These are phyloP conservation scores for Himalopsyche japonica DNA, from an alignment of 2,888 invertebrate species.

Conservation along the genomic window DNA sequence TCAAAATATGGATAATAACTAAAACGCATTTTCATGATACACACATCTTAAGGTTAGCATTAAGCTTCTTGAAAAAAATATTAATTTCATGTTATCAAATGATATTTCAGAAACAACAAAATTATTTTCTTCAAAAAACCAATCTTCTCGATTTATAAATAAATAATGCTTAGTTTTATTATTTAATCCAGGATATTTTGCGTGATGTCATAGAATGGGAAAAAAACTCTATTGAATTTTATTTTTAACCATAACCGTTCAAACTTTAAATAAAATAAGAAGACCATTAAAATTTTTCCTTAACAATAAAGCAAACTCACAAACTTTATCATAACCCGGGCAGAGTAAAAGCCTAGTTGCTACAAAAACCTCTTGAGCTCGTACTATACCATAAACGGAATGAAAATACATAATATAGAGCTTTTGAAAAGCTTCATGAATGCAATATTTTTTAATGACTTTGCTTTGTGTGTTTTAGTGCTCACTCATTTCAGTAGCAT, in stretches of 20 bases:
- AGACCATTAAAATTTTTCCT: constrained; percentile 28
- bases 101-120: too few species aligned
- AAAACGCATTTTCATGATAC: too few species aligned
- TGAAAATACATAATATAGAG: constrained; percentile 27
- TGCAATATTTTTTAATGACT: constrained; percentile 36
- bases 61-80: too few species aligned
- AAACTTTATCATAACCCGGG: constrained; percentile 20
- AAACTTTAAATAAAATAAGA: constrained; percentile 21
- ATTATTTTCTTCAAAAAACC: too few species aligned
- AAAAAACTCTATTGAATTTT: neutral
- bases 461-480: constrained; percentile 16
- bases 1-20: too few species aligned
- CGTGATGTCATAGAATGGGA: too few species aligned
- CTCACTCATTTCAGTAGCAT: neutral
- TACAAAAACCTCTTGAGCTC: constrained; percentile 13
- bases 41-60: too few species aligned
- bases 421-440: constrained; percentile 21
- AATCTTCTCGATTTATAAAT: too few species aligned
- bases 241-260: constrained; percentile 4
- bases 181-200: too few species aligned
- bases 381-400: constrained; percentile 24
- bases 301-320: constrained; percentile 31
- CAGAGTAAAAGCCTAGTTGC: neutral
- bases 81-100: too few species aligned
- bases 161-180: too few species aligned